A percentile compares a stretch with the other conserved stretches of the same genome.
Evolutionary conservation across 2,797 vertebrate genomes (phyloP).

Genomic region (Coregonus ussuriensis): DNA sequence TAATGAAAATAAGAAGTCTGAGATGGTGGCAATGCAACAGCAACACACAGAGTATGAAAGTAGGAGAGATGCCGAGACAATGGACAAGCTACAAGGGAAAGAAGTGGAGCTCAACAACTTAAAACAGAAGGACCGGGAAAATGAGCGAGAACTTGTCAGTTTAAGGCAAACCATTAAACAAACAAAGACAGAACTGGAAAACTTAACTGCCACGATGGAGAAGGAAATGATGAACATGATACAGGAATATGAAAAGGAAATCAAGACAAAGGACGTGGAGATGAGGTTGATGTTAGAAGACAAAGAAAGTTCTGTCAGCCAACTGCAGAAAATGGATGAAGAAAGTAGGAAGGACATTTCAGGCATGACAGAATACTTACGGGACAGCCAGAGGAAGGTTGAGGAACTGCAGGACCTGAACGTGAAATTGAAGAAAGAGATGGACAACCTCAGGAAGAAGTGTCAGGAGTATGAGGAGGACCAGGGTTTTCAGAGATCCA

Average conservation of each 20-base stretch:
- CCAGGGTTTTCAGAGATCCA: constrained; percentile 22
- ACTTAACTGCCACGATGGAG: constrained; percentile 59
- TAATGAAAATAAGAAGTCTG: constrained; percentile 13
- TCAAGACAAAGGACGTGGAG: constrained; percentile 31
- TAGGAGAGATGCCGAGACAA: constrained; percentile 38
- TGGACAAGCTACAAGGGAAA: constrained; percentile 53
- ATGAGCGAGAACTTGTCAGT: constrained; percentile 41
- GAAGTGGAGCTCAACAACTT: constrained; percentile 43
- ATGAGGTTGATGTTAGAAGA: constrained; percentile 26
- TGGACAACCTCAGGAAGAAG: constrained; percentile 35
- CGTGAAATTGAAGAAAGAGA: constrained; percentile 53
- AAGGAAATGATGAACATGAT: constrained; percentile 66
- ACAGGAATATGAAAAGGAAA: constrained; percentile 55
- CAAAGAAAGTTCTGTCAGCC: constrained; percentile 31
- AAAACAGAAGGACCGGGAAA: constrained; percentile 39
- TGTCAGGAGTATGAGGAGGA: constrained; percentile 48
- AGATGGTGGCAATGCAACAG: constrained; percentile 27
- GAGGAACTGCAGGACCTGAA: constrained; percentile 53
- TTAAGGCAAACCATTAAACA: constrained; percentile 60
- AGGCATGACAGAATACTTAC: constrained; percentile 29
- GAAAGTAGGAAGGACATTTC: constrained; percentile 26
- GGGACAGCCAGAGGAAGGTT: constrained; percentile 29
- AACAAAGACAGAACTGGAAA: constrained; percentile 59
- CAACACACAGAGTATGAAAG: constrained; percentile 41
- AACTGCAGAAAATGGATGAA: constrained; percentile 33